Base-by-base conservation (phyloP, 2,888 invertebrate genomes). In the Thymelicus lineola region DNA sequence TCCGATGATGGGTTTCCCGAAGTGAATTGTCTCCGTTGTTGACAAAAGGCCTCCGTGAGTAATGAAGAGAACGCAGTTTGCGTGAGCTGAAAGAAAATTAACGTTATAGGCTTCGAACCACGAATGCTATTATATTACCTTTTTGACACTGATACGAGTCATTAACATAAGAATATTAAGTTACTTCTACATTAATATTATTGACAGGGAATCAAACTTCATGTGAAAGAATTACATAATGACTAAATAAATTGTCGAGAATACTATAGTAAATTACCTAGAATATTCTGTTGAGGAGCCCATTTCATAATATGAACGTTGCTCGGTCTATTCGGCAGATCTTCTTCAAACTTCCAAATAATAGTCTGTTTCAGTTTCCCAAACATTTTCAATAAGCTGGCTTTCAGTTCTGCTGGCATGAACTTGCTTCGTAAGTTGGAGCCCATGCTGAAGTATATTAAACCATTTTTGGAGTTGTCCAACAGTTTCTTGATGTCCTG, bases 401-500 rank as follows among this genome's bases (percentile, higher is more conserved):
- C 72, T 65, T 81, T 82, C 9, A 81, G 62, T 55, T 76, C 75
- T 9, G 79, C 77, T 1, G 87, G 82, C 74, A 90, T 77, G 0
- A 78, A 72, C 10, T 79, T 80, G 64, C 85, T 85, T 61, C 82
- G 79, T 17, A 88, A 75, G 59, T 83, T 86, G 0, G 89, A 85
- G 5, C 91, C 90, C 80, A 91, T 80, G 71, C 89, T 90, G 75
- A 92, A 90, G 76, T 84, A 87, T 46, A 91, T 84, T 0, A 87
- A 84, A 0, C 90, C 90, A 62, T 89, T 67, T 42, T 82, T 77
- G 0, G 89, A 80, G 3, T 77, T 78, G 38, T 88, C 86, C 75
- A 90, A 76, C 71, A 86, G 78, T 66, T 79, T 78, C 74, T 89
- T 76, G 6, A 90, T 70, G 64, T 85, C 81, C 86, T 86, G 69